Base-by-base conservation (phyloP, 2,797 vertebrate species). In the Crocodylus rhombifer region DNA sequence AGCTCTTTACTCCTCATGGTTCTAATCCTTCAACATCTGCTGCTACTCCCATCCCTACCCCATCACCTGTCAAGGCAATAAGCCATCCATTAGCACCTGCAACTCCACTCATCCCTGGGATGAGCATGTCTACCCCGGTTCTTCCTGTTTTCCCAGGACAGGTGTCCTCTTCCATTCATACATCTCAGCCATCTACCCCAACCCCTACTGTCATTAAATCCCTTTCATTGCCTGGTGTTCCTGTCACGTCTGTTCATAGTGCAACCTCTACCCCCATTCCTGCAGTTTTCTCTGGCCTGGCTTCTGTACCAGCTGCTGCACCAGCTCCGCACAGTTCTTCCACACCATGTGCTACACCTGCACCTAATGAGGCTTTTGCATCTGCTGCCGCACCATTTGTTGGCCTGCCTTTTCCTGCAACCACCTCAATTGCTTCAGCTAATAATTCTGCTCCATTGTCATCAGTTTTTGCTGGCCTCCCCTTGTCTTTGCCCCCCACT, bases 201-300 rank as follows among this genome's bases (percentile, higher is more conserved):
- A 98, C 97, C 62, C 98, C 98, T 23, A 98, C 99, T 33, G 99
- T 99, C 80, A 99, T 99, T 94, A 99, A 98, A 97, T 98, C 98
- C 23, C 98, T 98, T 21, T 98, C 98, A 64, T 86, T 97, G 97
- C 97, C 98, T 28, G 77, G 95, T 36, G 75, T 96, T 79, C 95
- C 97, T 63, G 81, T 96, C 60, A 95, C 97, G 77, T 97, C 97
- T 60, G 85, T 87, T 77, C 97, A 97, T n/a, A 97, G 89, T 84
- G 95, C 97, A 82, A 92, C 97, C 17, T 93, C 98, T 57, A 55
- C 96, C 20, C 98, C 98, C 84, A 82, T 96, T 95, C 98, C 98
- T 58, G 84, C 97, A 0, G 97, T 98, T 85, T 99, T 99, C 91
- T 98, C 99, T 51, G 98, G 99, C 90, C 98, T 99, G 94, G 97